Percentiles rank a stretch among this genome's conserved stretches.
phyloP scores from a whole-genome alignment of 2,113 vertebrate genomes.

The Antigone vipio region DNA sequence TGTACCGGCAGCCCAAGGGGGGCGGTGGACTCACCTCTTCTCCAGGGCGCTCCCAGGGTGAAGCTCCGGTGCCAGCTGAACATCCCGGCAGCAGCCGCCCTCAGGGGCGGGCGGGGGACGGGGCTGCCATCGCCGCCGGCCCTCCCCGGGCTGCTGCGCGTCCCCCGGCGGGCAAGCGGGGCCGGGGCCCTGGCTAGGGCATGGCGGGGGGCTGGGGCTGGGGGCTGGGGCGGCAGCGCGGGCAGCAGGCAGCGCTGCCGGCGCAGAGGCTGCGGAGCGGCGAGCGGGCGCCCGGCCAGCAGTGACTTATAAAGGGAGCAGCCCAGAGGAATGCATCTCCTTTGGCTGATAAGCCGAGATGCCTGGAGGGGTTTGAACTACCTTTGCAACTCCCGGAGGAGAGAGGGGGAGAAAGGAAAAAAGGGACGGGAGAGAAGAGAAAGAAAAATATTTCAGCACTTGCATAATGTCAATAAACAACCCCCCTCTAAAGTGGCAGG shows the following conservation, averaged over 20 bases:
- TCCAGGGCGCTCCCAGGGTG: slow-evolving; percentile 75
- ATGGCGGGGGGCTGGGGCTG: background rate
- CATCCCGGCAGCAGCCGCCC: slow-evolving; percentile 39
- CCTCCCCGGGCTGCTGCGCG: background rate
- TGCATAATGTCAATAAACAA: slow-evolving; percentile 56
- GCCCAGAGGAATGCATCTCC: slow-evolving; percentile 74
- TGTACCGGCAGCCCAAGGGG: background rate
- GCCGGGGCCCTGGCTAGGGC: background rate
- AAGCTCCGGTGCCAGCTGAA: slow-evolving; percentile 82
- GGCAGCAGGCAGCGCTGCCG: background rate
- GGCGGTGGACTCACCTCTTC: slow-evolving; percentile 73
- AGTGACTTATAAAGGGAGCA: slow-evolving; percentile 69
- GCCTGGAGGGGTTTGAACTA: slow-evolving; percentile 55
- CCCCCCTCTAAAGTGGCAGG: background rate
- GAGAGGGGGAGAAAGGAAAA: background rate
- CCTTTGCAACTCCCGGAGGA: slow-evolving; percentile 30
- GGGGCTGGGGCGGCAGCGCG: background rate
- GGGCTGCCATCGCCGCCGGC: background rate
- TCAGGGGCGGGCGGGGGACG: background rate
- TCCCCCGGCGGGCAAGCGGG: background rate
- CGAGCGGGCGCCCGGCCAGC: slow-evolving; percentile 51
- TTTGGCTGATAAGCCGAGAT: slow-evolving; percentile 59
- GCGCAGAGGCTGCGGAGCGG: background rate
- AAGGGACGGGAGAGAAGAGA: background rate
- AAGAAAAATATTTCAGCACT: slow-evolving; percentile 43